phyloP scores from a whole-genome alignment of 2,113 vertebrate genomes.

The Oophaga pumilio region DNA sequence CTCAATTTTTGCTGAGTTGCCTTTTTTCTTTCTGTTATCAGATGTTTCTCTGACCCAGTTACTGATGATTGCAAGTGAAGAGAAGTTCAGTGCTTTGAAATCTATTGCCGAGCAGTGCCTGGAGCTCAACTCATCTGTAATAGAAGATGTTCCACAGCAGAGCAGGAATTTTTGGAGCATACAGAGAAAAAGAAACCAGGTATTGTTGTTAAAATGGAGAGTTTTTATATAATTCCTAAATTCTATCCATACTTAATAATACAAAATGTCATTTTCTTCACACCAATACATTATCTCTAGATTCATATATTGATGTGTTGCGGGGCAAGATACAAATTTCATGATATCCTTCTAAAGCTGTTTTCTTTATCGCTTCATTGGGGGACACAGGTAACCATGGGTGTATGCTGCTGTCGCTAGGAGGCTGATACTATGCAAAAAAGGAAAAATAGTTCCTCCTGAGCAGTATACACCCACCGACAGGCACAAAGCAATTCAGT shows the following conservation, averaged over 20 bases:
- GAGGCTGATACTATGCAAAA: no score
- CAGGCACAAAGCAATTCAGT: no score
- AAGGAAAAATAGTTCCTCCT: no score
- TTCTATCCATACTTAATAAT: neutral
- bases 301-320: neutral
- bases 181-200: constrained; percentile 19
- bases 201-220: neutral
- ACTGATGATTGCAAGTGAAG: constrained; percentile 34
- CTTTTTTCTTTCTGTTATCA: neutral
- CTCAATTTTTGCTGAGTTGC: neutral
- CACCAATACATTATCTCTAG: neutral
- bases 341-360: neutral
- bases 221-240: neutral
- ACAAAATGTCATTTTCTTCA: neutral
- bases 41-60: constrained; percentile 51
- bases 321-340: neutral
- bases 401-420: no score
- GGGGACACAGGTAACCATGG: no score
- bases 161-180: constrained; percentile 18
- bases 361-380: no score
- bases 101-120: constrained; percentile 48
- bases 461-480: no score
- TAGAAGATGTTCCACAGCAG: neutral
- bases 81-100: constrained; percentile 36
- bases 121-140: neutral